Percentiles rank a stretch among this genome's conserved stretches.
phyloP scores from a whole-genome alignment of 1,140 invertebrate genomes.

The Hylyphantes graminicola region DNA sequence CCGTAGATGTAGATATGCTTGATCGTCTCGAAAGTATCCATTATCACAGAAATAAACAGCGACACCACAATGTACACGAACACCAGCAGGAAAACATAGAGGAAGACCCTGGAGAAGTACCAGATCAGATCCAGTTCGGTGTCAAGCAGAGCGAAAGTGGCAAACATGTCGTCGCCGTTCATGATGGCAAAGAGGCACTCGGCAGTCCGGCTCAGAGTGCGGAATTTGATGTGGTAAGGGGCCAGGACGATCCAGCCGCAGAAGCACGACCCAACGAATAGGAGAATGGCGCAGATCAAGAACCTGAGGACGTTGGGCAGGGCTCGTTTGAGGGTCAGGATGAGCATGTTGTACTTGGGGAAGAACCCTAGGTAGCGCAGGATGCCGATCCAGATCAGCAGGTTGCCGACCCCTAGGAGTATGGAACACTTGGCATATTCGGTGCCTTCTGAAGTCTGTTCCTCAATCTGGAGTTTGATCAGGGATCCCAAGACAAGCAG shows the following conservation, averaged over 20 bases:
- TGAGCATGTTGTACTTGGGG: slow-evolving; percentile 96
- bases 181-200: slow-evolving; percentile 86
- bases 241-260: slow-evolving; percentile 98
- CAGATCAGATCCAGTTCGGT: slow-evolving; percentile 88
- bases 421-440: slow-evolving; percentile 95
- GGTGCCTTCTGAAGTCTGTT: slow-evolving; percentile 78
- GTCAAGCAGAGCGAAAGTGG: slow-evolving; percentile 86
- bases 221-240: slow-evolving; percentile 98
- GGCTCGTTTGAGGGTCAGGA: slow-evolving; percentile 92
- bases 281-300: slow-evolving; percentile 86
- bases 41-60: slow-evolving; percentile 98
- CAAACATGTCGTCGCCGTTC: slow-evolving; percentile 99
- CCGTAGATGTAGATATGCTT: slow-evolving; percentile 70
- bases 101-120: slow-evolving; percentile 96
- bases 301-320: slow-evolving; percentile 93
- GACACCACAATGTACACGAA: slow-evolving; percentile 98
- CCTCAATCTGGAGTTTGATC: slow-evolving; percentile 94
- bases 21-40: slow-evolving; percentile 99
- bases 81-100: slow-evolving; percentile 95
- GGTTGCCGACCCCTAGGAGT: slow-evolving; percentile 91
- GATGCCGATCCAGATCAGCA: slow-evolving; percentile 97
- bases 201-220: slow-evolving; percentile 85
- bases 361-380: slow-evolving; percentile 97
- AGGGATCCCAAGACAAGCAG: slow-evolving; percentile 92
- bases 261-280: slow-evolving; percentile 85